These are phyloP conservation scores for Blastobasis adustella DNA, from an alignment of 2,888 invertebrate species.

Conservation along the genomic window DNA sequence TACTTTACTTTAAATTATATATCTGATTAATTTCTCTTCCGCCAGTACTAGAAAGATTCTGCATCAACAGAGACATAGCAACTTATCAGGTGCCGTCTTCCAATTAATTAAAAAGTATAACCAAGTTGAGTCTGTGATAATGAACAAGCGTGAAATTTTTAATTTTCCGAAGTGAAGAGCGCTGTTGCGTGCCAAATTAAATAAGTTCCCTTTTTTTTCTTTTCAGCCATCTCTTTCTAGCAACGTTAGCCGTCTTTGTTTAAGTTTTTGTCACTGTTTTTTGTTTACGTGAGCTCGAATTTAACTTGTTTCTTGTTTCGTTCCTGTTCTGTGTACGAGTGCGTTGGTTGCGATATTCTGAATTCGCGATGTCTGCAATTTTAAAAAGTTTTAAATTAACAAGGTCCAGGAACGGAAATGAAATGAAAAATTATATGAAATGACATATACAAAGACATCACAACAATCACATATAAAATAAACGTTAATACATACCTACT, in stretches of 20 bases:
- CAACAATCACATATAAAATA: too few species aligned
- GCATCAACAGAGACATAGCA: too few species aligned
- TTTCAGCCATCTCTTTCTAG: neutral
- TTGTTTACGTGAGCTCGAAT: neutral
- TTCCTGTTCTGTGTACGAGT: neutral
- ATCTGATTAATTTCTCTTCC: too few species aligned
- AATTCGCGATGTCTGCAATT: too few species aligned
- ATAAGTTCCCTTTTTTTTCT: slow-evolving; percentile 9
- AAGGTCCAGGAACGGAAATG: too few species aligned
- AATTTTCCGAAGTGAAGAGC: slow-evolving; percentile 8
- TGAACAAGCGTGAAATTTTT: slow-evolving; percentile 9
- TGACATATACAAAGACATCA: too few species aligned
- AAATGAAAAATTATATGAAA: too few species aligned
- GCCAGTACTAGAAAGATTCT: too few species aligned
- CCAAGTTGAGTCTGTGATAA: slow-evolving; percentile 9
- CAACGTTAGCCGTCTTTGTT: neutral
- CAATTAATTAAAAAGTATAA: slow-evolving; percentile 19
- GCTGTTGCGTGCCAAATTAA: slow-evolving; percentile 10
- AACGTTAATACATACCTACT: too few species aligned
- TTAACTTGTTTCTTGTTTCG: neutral
- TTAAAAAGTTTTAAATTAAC: too few species aligned
- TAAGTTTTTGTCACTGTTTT: neutral
- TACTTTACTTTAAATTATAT: too few species aligned
- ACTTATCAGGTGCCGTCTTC: slow-evolving; percentile 9
- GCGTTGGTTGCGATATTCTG: too few species aligned